A percentile compares a stretch with the other conserved stretches of the same genome.
phyloP scores from a whole-genome alignment of 2,888 invertebrate genomes.

The Podabrus alpinus region DNA sequence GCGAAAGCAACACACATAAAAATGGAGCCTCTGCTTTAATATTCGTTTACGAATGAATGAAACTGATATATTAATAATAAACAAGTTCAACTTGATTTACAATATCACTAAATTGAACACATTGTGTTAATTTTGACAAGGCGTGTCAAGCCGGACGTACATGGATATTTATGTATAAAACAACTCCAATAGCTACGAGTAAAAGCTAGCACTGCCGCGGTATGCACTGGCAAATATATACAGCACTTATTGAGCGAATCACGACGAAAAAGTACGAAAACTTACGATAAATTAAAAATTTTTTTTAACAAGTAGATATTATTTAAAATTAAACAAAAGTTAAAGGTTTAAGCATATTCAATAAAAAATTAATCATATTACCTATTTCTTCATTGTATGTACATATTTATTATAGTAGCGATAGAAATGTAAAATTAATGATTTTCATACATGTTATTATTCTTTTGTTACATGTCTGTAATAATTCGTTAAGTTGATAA shows the following conservation, averaged over 20 bases:
- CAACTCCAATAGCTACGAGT: not conserved
- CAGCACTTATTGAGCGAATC: conserved; percentile 10
- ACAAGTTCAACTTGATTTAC: conserved; percentile 22
- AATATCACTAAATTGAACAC: conserved; percentile 32
- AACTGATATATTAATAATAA: conserved; percentile 2
- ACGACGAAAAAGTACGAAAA: not conserved
- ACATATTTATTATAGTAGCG: too few relatives aligned
- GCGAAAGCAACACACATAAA: not conserved
- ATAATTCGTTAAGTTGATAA: too few relatives aligned
- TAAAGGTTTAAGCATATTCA: too few relatives aligned
- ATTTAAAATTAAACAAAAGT: too few relatives aligned
- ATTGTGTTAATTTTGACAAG: conserved; percentile 27
- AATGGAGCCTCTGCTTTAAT: not conserved
- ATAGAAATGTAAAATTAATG: too few relatives aligned
- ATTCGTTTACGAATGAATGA: conserved; percentile 2
- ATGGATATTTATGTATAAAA: not conserved
- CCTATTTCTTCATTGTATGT: too few relatives aligned
- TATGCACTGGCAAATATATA: conserved; percentile 26
- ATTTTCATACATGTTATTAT: too few relatives aligned
- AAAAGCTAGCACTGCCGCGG: conserved; percentile 9
- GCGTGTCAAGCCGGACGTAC: conserved; percentile 30
- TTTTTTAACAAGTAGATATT: too few relatives aligned
- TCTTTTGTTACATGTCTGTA: too few relatives aligned
- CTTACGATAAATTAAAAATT: not conserved
- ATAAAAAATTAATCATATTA: too few relatives aligned